Percentiles rank a stretch among this genome's conserved stretches.
Evolutionary conservation across 2,888 invertebrate species (phyloP).

Genomic region (Ecdyonurus torrentis): DNA sequence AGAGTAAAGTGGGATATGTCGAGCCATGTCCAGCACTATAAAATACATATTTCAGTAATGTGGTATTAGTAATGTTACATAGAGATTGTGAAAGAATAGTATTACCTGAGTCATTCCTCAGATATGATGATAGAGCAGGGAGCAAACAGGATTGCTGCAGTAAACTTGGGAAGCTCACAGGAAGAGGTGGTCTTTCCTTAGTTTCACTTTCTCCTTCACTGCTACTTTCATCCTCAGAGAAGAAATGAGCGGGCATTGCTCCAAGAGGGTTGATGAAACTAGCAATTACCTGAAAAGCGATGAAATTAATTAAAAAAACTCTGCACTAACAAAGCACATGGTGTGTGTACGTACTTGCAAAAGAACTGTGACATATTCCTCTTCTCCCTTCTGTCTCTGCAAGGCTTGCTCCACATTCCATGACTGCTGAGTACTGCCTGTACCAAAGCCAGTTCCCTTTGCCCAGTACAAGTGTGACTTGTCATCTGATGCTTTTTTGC

Average conservation of each 20-base stretch:
- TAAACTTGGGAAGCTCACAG: slow-evolving; percentile 55
- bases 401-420: slow-evolving; percentile 97
- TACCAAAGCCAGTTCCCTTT: slow-evolving; percentile 92
- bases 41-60: slow-evolving; percentile 11
- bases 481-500: slow-evolving; percentile 34
- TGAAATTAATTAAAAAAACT: neutral
- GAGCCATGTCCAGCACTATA: slow-evolving; percentile 86
- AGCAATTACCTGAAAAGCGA: slow-evolving; percentile 49
- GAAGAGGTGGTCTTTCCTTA: slow-evolving; percentile 28
- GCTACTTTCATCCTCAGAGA: slow-evolving; percentile 5
- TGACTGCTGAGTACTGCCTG: slow-evolving; percentile 85
- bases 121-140: slow-evolving; percentile 75
- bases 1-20: slow-evolving; percentile 84
- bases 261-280: slow-evolving; percentile 65
- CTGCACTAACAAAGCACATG: neutral
- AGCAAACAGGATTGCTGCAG: slow-evolving; percentile 69
- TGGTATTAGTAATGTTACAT: slow-evolving; percentile 4
- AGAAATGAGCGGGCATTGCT: slow-evolving; percentile 16
- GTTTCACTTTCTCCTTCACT: slow-evolving; percentile 1
- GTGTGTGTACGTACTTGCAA: slow-evolving; percentile 32
- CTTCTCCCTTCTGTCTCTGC: slow-evolving; percentile 72
- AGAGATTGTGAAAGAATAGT: neutral
- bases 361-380: slow-evolving; percentile 81
- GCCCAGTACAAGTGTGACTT: slow-evolving; percentile 81
- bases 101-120: slow-evolving; percentile 76